Evolutionary conservation across 2,888 invertebrate genomes (phyloP).

Genomic region (Eubasilissa splendida): DNA sequence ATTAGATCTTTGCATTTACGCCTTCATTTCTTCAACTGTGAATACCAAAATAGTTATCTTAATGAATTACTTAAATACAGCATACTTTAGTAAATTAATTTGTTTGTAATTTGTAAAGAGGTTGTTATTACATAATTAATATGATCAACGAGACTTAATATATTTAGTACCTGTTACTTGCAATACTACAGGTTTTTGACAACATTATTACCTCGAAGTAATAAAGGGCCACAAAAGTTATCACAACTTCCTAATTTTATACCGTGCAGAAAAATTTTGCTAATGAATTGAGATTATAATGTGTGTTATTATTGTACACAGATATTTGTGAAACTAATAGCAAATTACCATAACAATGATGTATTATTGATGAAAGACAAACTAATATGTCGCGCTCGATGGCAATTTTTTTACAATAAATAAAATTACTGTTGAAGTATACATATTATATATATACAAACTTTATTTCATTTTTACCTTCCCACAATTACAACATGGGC

Average conservation of each 20-base stretch:
- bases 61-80: slow-evolving; percentile 32
- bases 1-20: slow-evolving; percentile 8
- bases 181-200: slow-evolving; percentile 51
- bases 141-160: slow-evolving; percentile 56
- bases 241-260: slow-evolving; percentile 57
- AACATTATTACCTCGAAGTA: slow-evolving; percentile 56
- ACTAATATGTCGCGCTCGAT: slow-evolving; percentile 57
- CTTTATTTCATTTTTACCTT: slow-evolving; percentile 35
- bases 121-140: slow-evolving; percentile 42
- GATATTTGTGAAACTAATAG: slow-evolving; percentile 54
- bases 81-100: slow-evolving; percentile 36
- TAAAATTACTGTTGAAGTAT: slow-evolving; percentile 59
- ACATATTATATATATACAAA: slow-evolving; percentile 58
- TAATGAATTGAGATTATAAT: slow-evolving; percentile 58
- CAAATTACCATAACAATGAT: slow-evolving; percentile 53
- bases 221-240: slow-evolving; percentile 54
- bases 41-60: slow-evolving; percentile 33
- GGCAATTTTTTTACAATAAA: slow-evolving; percentile 59
- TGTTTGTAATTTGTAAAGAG: slow-evolving; percentile 40
- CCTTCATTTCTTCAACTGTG: slow-evolving; percentile 32
- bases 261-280: slow-evolving; percentile 49
- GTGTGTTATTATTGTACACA: slow-evolving; percentile 57
- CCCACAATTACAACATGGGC: too few relatives aligned
- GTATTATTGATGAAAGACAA: slow-evolving; percentile 49
- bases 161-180: slow-evolving; percentile 55